A percentile compares a stretch with the other conserved stretches of the same genome.
These are phyloP conservation scores for Mus musculus DNA, from an alignment of 2,113 vertebrate species.

Conservation along the genomic window GRCm39 chr1:140262501-140263000, in stretches of 20 bases:
- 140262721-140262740: not conserved
- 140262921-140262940: not conserved
- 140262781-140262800: not conserved
- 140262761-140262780: slow-evolving; percentile 1
- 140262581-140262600: not conserved
- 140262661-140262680: not conserved
- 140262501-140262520: not conserved
- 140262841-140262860: not conserved
- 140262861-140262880: not conserved
- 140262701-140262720: not conserved
- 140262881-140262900: not conserved
- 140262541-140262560: not conserved
- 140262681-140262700: not conserved
- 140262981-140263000: not conserved
- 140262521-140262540: not conserved
- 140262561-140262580: not conserved
- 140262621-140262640: not conserved
- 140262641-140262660: not conserved
- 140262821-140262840: not conserved
- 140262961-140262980: not conserved
- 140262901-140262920: not conserved
- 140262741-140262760: not conserved
- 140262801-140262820: not conserved
- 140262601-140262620: not conserved
- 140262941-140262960: not conserved